A percentile compares a stretch with the other conserved stretches of the same genome.
Conservation (phyloP, 2,797 vertebrate genomes). For the Gobio occitaniae region DNA sequence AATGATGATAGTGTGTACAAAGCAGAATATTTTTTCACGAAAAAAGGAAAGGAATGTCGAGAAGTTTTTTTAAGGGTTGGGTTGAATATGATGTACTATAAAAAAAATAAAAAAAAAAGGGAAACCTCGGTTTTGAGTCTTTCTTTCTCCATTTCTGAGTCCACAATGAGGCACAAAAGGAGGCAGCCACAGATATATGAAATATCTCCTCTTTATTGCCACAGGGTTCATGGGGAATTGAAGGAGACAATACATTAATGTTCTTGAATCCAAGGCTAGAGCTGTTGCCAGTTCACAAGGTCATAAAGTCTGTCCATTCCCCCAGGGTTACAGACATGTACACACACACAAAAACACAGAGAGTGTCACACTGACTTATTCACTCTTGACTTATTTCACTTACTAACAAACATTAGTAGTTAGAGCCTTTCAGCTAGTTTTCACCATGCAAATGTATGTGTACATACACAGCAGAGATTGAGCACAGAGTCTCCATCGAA, state of each 20-base stretch:
- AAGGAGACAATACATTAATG: constrained; percentile 29
- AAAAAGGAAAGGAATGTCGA: background rate
- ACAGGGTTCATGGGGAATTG: constrained; percentile 25
- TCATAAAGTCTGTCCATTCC: constrained; percentile 1
- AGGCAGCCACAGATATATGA: constrained; percentile 13
- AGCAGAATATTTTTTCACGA: background rate
- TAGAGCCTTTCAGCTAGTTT: background rate
- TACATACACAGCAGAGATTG: background rate
- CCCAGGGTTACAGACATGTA: background rate
- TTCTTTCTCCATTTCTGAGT: background rate
- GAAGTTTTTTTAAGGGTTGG: background rate
- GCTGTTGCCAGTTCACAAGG: constrained; percentile 27
- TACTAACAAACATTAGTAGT: constrained; percentile 1
- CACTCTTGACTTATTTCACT: constrained; percentile 18
- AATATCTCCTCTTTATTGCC: constrained; percentile 40
- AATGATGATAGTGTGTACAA: background rate
- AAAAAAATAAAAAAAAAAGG: background rate
- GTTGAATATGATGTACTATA: background rate
- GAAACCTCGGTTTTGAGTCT: background rate
- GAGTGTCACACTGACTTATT: background rate
- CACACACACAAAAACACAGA: background rate
- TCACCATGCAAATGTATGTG: background rate
- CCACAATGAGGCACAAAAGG: constrained; percentile 10
- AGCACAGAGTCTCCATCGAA: constrained; percentile 16
- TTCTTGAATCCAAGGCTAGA: constrained; percentile 26